Evolutionary conservation across 1,140 invertebrate genomes (phyloP).

Genomic region (Catajapyx aquilonaris): DNA sequence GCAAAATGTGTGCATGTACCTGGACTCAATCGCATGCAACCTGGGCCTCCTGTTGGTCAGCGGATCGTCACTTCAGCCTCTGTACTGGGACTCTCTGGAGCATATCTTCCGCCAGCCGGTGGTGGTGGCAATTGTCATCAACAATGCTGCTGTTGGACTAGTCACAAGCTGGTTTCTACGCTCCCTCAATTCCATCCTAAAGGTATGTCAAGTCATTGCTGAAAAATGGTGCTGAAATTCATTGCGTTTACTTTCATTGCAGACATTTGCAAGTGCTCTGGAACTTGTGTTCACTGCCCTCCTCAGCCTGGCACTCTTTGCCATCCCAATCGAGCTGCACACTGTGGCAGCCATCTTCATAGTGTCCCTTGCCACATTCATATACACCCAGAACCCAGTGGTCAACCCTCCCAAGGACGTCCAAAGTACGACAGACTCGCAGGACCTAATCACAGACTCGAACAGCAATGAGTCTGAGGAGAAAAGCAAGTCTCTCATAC

Average conservation of each 20-base stretch:
- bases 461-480: no score
- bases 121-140: constrained; percentile 64
- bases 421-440: no score
- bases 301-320: constrained; percentile 71
- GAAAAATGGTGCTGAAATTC: no score
- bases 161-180: constrained; percentile 85
- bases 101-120: constrained; percentile 37
- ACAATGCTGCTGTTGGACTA: constrained; percentile 78
- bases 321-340: constrained; percentile 61
- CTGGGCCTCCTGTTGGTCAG: constrained; percentile 38
- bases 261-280: constrained; percentile 83
- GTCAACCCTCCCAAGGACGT: constrained; percentile 24
- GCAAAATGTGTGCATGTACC: constrained; percentile 91
- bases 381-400: constrained; percentile 83
- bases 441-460: no score
- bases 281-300: constrained; percentile 81
- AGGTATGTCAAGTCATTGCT: no score
- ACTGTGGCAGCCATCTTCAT: constrained; percentile 63
- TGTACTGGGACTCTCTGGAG: constrained; percentile 30
- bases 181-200: constrained; percentile 84
- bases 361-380: constrained; percentile 57
- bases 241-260: no score
- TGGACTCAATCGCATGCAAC: constrained; percentile 85
- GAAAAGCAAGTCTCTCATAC: no score
- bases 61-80: constrained; percentile 34